Evolutionary conservation across 1,140 invertebrate genomes (phyloP), one percentile per base, ranked within the genome.

Genomic region (Hylyphantes graminicola): DNA sequence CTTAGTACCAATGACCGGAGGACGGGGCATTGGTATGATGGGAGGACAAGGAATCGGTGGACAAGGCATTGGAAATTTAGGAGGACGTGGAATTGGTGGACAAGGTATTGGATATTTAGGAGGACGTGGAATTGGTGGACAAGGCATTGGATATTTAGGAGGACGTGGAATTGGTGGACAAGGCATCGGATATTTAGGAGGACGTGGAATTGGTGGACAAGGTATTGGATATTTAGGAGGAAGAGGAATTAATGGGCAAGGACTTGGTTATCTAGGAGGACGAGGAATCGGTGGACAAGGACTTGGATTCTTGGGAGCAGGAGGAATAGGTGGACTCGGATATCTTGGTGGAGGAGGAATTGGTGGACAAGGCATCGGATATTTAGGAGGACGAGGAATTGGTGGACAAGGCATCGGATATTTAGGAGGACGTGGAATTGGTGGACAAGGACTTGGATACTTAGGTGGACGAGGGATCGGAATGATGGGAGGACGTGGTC

Each of bases 61-160:
- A 35, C 35, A 35, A 35, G 35, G 35, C 5, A 3, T 65, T 21
- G 64, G 64, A n/a, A n/a, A 21, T 17, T 21, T 65, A 35, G 64
- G 64, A 65, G 64, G 64, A 17, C 64, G 12, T 7, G 64, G 64
- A 65, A 65, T 61, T 17, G 64, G 64, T 21, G 64, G 64, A 19
- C 15, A 12, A 19, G 64, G 64, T 7, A 19, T 65, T 2, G 64
- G 64, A 5, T 21, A 21, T 17, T 6, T 65, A 6, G 64, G 64
- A 65, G 64, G 64, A 7, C 64, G 19, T 6, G 64, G n/a, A n/a
- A n/a, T n/a, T n/a, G n/a, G n/a, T n/a, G n/a, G 64, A 65, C 12
- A 21, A 11, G 64, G 64, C 11, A 65, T 65, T 8, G 48, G 19
- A 35, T 17, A 35, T 12, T 12, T 13, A 21, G 64, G 64, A 17